phyloP scores from a whole-genome alignment of 2,888 invertebrate species.

The Chymomyza procnemis region DNA sequence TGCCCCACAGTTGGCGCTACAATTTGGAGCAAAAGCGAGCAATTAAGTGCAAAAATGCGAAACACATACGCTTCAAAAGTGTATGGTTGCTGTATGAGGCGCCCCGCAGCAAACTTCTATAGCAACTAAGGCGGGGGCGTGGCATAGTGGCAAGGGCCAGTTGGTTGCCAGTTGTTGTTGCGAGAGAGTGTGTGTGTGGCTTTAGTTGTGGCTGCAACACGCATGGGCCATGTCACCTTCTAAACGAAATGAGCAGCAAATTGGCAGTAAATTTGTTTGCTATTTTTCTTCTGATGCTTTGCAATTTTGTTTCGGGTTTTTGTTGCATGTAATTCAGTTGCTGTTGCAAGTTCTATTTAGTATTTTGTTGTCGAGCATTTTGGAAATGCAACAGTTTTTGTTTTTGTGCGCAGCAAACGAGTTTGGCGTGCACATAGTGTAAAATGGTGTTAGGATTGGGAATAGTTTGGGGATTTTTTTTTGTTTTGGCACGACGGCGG shows the following conservation, averaged over 20 bases:
- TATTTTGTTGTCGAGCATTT: conserved; percentile 18
- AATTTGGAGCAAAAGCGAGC: conserved; percentile 68
- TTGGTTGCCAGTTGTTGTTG: no score
- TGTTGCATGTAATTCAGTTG: conserved; percentile 6
- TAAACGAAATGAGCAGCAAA: conserved; percentile 73
- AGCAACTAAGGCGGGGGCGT: not conserved
- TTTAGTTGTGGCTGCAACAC: conserved; percentile 35
- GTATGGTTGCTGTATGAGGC: conserved; percentile 31
- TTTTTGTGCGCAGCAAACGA: conserved; percentile 52
- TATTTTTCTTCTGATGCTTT: conserved; percentile 58
- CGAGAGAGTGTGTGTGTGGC: not conserved
- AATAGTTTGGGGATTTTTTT: no score
- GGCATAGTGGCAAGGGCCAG: not conserved
- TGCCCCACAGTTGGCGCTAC: conserved; percentile 41
- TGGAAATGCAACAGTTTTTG: conserved; percentile 46
- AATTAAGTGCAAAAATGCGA: conserved; percentile 73
- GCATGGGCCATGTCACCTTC: conserved; percentile 70
- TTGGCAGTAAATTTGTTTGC: conserved; percentile 72
- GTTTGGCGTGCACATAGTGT: conserved; percentile 39
- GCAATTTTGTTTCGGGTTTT: conserved; percentile 37
- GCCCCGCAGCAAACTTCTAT: conserved; percentile 9
- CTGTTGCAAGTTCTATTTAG: not conserved
- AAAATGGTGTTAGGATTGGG: conserved; percentile 31
- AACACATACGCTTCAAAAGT: conserved; percentile 69
- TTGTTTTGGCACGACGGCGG: no score